These are phyloP conservation scores for Diaperis boleti DNA, from an alignment of 2,888 invertebrate species.

Conservation along the genomic window DNA sequence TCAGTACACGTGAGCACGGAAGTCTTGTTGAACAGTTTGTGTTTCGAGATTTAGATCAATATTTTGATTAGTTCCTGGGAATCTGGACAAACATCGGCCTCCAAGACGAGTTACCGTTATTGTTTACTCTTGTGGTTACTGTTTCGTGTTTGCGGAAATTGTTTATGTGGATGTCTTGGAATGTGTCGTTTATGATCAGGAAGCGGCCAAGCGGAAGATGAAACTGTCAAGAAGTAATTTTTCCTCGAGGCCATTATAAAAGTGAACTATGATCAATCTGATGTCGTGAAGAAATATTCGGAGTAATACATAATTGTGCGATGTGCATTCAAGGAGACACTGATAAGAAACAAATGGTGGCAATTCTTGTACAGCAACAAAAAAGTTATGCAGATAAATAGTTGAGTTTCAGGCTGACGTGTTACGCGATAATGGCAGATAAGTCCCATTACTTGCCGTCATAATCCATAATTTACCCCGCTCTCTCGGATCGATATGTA, in stretches of 20 bases:
- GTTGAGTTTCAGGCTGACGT: too few species aligned
- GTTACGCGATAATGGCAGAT: conserved; percentile 14
- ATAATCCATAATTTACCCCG: conserved; percentile 25
- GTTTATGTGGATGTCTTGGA: background rate
- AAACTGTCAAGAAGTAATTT: conserved; percentile 26
- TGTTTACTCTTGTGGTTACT: conserved; percentile 5
- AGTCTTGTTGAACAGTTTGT: conserved; percentile 5
- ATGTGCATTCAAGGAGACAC: background rate
- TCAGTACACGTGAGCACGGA: conserved; percentile 8
- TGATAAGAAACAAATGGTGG: conserved; percentile 2
- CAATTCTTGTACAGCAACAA: background rate
- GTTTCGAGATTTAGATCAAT: conserved; percentile 9
- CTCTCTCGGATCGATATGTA: conserved; percentile 47
- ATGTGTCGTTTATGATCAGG: conserved; percentile 11
- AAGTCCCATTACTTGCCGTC: conserved; percentile 21
- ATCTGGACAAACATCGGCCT: conserved; percentile 12
- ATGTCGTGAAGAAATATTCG: conserved; percentile 17
- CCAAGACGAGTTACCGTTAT: background rate
- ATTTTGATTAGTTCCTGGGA: conserved; percentile 22
- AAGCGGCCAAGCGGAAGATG: conserved; percentile 9
- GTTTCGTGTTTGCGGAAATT: conserved; percentile 5
- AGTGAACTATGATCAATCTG: conserved; percentile 20
- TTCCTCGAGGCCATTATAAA: conserved; percentile 5
- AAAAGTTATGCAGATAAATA: background rate
- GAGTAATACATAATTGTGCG: conserved; percentile 1